These are phyloP conservation scores for Cylas formicarius DNA, from an alignment of 1,140 invertebrate genomes.

Conservation along the genomic window DNA sequence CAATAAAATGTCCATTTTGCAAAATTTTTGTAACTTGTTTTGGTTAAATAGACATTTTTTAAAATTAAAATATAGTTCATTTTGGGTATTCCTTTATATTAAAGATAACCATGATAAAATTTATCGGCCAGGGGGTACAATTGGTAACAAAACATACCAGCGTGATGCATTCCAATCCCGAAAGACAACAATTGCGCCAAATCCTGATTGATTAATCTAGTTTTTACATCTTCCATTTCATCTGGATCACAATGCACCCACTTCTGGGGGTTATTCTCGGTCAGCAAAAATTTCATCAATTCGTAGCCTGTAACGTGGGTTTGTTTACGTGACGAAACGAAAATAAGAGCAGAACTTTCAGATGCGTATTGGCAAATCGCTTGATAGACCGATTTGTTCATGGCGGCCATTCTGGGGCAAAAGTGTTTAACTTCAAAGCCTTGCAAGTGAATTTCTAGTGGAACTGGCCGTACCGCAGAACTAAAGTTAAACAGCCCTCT, in stretches of 20 bases:
- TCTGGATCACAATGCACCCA: slow-evolving; percentile 56
- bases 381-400: slow-evolving; percentile 99
- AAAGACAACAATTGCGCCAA: slow-evolving; percentile 91
- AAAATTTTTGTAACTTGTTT: too few species aligned
- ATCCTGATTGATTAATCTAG: slow-evolving; percentile 63
- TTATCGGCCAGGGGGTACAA: too few species aligned
- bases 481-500: slow-evolving; percentile 97
- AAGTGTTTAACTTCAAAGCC: slow-evolving; percentile 96
- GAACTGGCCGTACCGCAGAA: slow-evolving; percentile 94
- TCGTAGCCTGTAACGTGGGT: slow-evolving; percentile 95
- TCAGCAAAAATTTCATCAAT: slow-evolving; percentile 87
- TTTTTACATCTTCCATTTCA: slow-evolving; percentile 22
- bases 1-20: too few species aligned
- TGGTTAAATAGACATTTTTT: too few species aligned
- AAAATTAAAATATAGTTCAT: too few species aligned
- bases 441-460: slow-evolving; percentile 88
- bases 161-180: slow-evolving; percentile 98
- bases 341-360: slow-evolving; percentile 82
- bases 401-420: slow-evolving; percentile 98
- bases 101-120: too few species aligned
- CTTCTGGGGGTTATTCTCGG: slow-evolving; percentile 88
- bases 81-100: too few species aligned
- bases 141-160: slow-evolving; percentile 52
- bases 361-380: slow-evolving; percentile 91
- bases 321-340: slow-evolving; percentile 96